phyloP scores from a whole-genome alignment of 2,797 vertebrate genomes.

The Notolepis coatsorum region DNA sequence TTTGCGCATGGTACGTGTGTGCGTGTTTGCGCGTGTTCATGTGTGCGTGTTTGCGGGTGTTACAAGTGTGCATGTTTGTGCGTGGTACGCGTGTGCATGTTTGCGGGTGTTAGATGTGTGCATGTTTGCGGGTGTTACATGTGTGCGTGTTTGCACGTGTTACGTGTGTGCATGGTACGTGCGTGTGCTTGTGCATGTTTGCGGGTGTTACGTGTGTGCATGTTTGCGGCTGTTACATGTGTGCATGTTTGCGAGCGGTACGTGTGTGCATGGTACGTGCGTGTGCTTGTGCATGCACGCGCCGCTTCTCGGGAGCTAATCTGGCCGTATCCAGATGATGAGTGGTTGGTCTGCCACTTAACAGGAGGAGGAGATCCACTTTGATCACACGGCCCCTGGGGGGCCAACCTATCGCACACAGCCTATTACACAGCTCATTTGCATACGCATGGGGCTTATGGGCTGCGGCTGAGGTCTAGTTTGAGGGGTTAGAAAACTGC shows the following conservation, averaged over 20 bases:
- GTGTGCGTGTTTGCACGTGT: not conserved
- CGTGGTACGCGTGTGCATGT: constrained; percentile 32
- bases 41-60: not conserved
- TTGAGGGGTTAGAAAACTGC: constrained; percentile 65
- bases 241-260: constrained; percentile 18
- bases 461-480: constrained; percentile 73
- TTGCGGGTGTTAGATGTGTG: not conserved
- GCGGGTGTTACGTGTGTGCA: not conserved
- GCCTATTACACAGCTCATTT: constrained; percentile 83
- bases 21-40: not conserved
- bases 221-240: not conserved
- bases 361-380: constrained; percentile 83
- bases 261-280: constrained; percentile 13
- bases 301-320: constrained; percentile 69
- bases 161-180: not conserved
- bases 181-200: no score
- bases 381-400: constrained; percentile 78
- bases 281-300: constrained; percentile 1
- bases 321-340: constrained; percentile 77
- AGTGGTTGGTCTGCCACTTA: constrained; percentile 80
- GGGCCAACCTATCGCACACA: constrained; percentile 74
- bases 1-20: no score
- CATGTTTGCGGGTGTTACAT: not conserved
- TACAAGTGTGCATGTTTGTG: not conserved
- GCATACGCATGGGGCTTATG: constrained; percentile 78